These are phyloP conservation scores for Anas platyrhynchos DNA, from an alignment of 2,113 vertebrate species.

Conservation along the genomic window DNA sequence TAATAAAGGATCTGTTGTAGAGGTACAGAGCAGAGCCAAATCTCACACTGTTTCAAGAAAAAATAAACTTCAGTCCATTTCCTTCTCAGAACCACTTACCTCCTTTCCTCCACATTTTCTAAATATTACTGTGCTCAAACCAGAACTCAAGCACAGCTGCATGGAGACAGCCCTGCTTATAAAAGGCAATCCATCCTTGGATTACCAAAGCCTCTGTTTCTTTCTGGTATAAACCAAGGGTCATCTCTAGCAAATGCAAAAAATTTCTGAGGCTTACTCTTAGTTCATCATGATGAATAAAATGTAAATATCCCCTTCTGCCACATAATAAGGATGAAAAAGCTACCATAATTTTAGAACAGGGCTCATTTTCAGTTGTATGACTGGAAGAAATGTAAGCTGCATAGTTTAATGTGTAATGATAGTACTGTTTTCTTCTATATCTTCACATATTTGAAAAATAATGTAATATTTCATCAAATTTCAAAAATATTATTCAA, in stretches of 20 bases:
- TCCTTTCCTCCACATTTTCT: slow-evolving; percentile 25
- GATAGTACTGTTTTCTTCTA: neutral
- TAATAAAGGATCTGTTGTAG: neutral
- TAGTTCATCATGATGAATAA: neutral
- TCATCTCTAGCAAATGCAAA: neutral
- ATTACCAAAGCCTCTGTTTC: neutral
- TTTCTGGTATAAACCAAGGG: slow-evolving; percentile 26
- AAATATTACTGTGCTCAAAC: neutral
- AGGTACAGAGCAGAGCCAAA: neutral
- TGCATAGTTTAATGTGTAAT: neutral
- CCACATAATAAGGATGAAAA: slow-evolving; percentile 4
- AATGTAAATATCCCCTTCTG: slow-evolving; percentile 45
- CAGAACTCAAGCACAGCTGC: neutral
- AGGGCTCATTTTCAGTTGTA: neutral
- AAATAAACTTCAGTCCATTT: slow-evolving; percentile 25
- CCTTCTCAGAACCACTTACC: slow-evolving; percentile 17
- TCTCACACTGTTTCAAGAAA: slow-evolving; percentile 10
- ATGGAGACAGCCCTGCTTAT: neutral
- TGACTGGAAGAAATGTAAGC: neutral
- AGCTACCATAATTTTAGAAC: neutral
- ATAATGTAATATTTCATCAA: neutral
- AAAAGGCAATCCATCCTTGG: neutral
- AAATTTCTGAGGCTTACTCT: neutral
- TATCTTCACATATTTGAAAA: neutral
- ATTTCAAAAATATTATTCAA: neutral